A percentile compares a stretch with the other conserved stretches of the same genome.
Conservation (phyloP, 2,888 invertebrate genomes). For the Drosophila flavopinicola region DNA sequence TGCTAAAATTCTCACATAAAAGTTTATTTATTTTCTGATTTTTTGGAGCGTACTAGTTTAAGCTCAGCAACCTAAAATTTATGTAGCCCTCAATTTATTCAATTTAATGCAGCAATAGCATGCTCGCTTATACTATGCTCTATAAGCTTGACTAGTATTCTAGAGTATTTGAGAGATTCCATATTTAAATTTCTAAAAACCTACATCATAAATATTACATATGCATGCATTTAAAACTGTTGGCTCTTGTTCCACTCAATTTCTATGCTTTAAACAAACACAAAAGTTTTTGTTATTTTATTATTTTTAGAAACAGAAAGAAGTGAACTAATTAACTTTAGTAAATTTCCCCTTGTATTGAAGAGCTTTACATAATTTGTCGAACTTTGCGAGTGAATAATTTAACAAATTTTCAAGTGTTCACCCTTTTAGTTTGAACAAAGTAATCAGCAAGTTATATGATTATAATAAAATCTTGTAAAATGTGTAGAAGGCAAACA, state of each 20-base stretch:
- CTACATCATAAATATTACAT: neutral
- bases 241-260: neutral
- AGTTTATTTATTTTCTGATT: neutral
- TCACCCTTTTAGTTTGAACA: constrained; percentile 16
- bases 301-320: constrained; percentile 8
- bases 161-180: neutral
- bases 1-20: neutral
- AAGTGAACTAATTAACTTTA: constrained; percentile 23
- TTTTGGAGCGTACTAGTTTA: constrained; percentile 26
- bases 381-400: constrained; percentile 25
- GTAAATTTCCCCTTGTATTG: neutral
- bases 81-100: constrained; percentile 29
- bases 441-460: constrained; percentile 34
- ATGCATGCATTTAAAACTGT: neutral
- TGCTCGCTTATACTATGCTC: neutral
- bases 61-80: neutral
- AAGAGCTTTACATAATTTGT: constrained; percentile 32
- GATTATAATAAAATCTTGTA: constrained; percentile 38
- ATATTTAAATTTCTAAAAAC: neutral
- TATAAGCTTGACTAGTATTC: neutral
- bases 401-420: constrained; percentile 16
- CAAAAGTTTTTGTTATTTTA: constrained; percentile 3
- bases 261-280: neutral
- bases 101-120: constrained; percentile 16
- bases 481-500: constrained; percentile 13